Percentiles rank a stretch among this genome's conserved stretches.
Evolutionary conservation across 2,888 invertebrate genomes (phyloP).

Genomic region (Drosophila demipolita): DNA sequence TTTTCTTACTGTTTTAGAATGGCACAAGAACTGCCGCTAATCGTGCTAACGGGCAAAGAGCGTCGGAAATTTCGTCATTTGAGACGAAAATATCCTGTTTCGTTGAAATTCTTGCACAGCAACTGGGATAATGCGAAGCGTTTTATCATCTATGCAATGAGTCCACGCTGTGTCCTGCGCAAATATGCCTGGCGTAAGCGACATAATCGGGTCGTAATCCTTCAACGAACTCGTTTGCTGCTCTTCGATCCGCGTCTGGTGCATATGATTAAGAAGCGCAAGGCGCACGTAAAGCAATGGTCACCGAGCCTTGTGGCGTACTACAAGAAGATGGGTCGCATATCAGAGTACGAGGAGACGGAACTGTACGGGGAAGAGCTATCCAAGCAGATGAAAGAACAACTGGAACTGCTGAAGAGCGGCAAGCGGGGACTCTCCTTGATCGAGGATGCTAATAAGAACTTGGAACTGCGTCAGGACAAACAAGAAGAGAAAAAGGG

Average conservation of each 20-base stretch:
- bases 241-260: slow-evolving; percentile 79
- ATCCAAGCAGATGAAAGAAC: slow-evolving; percentile 82
- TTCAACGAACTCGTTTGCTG: slow-evolving; percentile 65
- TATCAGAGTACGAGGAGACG: slow-evolving; percentile 70
- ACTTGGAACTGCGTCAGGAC: slow-evolving; percentile 25
- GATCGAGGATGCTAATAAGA: slow-evolving; percentile 64
- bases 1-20: slow-evolving; percentile 42
- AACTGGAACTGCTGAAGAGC: slow-evolving; percentile 81
- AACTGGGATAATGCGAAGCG: slow-evolving; percentile 77
- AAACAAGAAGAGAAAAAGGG: not conserved
- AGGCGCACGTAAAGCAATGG: slow-evolving; percentile 77
- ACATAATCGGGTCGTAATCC: slow-evolving; percentile 63
- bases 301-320: slow-evolving; percentile 71
- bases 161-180: slow-evolving; percentile 75
- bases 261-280: slow-evolving; percentile 65
- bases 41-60: slow-evolving; percentile 60
- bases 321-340: slow-evolving; percentile 61
- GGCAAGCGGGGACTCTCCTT: slow-evolving; percentile 73
- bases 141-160: slow-evolving; percentile 76
- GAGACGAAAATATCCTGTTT: slow-evolving; percentile 79
- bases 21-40: slow-evolving; percentile 53
- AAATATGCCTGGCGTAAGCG: slow-evolving; percentile 70
- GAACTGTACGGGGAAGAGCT: slow-evolving; percentile 76
- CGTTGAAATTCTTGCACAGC: slow-evolving; percentile 64
- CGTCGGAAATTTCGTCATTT: slow-evolving; percentile 65